Conservation (phyloP, 2,113 vertebrate species). For the Panurus biarmicus region DNA sequence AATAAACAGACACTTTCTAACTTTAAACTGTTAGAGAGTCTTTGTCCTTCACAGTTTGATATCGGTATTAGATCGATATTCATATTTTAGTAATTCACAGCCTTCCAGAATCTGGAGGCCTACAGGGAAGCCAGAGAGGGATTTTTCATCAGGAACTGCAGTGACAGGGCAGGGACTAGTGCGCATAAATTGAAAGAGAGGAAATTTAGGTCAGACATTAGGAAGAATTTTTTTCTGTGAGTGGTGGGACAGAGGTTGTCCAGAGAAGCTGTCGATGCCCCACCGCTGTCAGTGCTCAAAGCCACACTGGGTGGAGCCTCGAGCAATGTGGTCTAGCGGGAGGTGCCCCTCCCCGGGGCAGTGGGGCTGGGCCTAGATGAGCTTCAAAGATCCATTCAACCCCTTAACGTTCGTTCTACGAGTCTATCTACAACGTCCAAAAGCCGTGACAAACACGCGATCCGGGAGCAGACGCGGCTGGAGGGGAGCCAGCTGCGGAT, state of each 20-base stretch:
- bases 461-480: too few species aligned
- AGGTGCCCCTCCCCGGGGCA: background rate
- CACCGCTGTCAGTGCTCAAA: background rate
- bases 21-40: too few species aligned
- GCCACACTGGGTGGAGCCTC: too few species aligned
- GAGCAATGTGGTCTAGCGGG: background rate
- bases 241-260: background rate
- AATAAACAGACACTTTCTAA: too few species aligned
- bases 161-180: background rate
- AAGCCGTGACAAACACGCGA: background rate
- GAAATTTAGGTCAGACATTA: background rate
- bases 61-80: too few species aligned
- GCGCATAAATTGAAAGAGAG: background rate
- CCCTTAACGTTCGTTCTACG: too few species aligned
- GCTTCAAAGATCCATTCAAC: background rate
- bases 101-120: background rate
- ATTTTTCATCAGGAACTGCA: background rate
- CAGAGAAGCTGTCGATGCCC: background rate
- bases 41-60: too few species aligned
- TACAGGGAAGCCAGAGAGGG: background rate
- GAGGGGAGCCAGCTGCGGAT: fast-evolving
- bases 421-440: fast-evolving
- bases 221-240: background rate
- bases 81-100: too few species aligned
- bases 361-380: background rate